Percentiles rank a stretch among this genome's conserved stretches.
Conservation (phyloP, 2,888 invertebrate genomes). For the Gastrophysa polygoni region DNA sequence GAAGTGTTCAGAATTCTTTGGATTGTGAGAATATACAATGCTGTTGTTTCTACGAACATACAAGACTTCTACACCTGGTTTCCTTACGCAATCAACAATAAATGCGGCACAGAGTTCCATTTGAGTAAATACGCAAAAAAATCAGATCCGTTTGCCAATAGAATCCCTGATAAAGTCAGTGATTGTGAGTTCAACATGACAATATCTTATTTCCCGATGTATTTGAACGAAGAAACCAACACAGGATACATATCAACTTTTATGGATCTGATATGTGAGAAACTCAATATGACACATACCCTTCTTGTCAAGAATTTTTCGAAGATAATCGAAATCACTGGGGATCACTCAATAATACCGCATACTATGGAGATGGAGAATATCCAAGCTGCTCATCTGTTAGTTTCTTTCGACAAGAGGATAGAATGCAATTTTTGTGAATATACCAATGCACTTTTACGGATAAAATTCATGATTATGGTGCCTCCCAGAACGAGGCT, state of each 20-base stretch:
- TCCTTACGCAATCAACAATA: slow-evolving; percentile 2
- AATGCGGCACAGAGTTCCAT: neutral
- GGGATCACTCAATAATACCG: neutral
- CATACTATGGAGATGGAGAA: neutral
- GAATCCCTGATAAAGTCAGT: neutral
- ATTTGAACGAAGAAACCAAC: neutral
- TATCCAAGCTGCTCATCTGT: neutral
- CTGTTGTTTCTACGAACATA: neutral
- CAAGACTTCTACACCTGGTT: neutral
- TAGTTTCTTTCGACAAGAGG: neutral
- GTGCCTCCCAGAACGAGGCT: neutral
- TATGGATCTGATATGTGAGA: neutral
- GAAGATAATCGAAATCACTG: neutral
- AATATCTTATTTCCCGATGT: neutral
- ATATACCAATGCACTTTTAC: neutral
- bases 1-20: slow-evolving; percentile 1
- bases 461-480: too few relatives aligned
- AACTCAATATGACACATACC: neutral
- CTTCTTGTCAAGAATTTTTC: neutral
- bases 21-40: neutral
- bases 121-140: neutral
- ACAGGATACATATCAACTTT: neutral
- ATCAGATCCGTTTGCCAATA: neutral
- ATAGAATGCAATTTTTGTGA: neutral
- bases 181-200: neutral